Percentiles rank a stretch among this genome's conserved stretches.
phyloP scores from a whole-genome alignment of 2,888 invertebrate species.

The Opisthograptis luteolata region DNA sequence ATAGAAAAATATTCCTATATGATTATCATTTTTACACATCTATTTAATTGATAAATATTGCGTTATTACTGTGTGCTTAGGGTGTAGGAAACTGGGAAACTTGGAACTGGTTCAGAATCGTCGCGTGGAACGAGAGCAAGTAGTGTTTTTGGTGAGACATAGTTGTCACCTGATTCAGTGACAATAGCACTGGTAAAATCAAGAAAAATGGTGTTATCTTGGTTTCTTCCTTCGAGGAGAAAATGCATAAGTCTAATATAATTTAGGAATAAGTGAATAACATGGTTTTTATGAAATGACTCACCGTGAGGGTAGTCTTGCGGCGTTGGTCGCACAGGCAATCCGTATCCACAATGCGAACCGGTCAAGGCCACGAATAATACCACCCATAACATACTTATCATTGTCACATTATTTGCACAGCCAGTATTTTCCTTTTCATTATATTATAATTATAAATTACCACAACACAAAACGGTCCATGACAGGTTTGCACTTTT shows the following conservation, averaged over 20 bases:
- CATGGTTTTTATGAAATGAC: conserved; percentile 57
- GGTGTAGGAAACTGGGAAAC: too few relatives aligned
- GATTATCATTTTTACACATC: too few relatives aligned
- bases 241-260: neutral
- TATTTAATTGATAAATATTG: too few relatives aligned
- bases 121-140: conserved; percentile 3
- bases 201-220: neutral
- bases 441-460: conserved; percentile 78
- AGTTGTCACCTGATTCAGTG: neutral
- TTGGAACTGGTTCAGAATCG: neutral
- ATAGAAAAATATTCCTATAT: too few relatives aligned
- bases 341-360: conserved; percentile 71
- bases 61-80: too few relatives aligned
- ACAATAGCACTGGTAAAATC: conserved; percentile 1
- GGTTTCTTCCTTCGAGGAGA: neutral
- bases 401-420: conserved; percentile 80
- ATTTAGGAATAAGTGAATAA: conserved; percentile 39
- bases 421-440: conserved; percentile 77
- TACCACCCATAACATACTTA: conserved; percentile 78
- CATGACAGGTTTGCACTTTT: conserved; percentile 72
- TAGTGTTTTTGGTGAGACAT: conserved; percentile 6
- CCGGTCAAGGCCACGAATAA: conserved; percentile 77
- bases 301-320: conserved; percentile 80
- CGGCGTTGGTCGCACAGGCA: conserved; percentile 76
- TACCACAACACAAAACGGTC: conserved; percentile 81